Base-by-base conservation (phyloP, 2,888 invertebrate genomes). In the Myopa testacea region DNA sequence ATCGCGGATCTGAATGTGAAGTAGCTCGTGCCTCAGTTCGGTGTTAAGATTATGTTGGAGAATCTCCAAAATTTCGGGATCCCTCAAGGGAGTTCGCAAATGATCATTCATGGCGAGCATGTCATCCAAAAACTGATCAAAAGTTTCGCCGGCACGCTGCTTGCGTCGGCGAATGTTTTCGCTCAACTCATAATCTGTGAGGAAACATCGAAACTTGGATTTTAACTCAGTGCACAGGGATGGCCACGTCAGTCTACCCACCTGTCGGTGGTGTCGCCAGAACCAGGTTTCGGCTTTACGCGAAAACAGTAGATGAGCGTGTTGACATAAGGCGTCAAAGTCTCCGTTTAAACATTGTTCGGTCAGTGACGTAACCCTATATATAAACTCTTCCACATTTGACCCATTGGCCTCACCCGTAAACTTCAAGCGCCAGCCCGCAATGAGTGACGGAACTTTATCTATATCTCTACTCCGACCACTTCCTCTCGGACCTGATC, bases 151-250 rank as follows among this genome's bases (percentile, higher is more conserved):
- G 7, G 7, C 3, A 60, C 38, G 60, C 34, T 77, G 77, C 38
- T 73, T 73, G 34, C 77, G 40, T 26, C 58, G 38, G n/a, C 77
- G 77, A 16, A 77, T 77, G n/a, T 37, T 34, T 40, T 77, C 73
- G 12, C 7, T 65, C 26, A 75, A 40, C 12, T 75, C 75, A 4
- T 38, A 65, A 52, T 75, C 75, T 10, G 75, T 75, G 14, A 34
- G 19, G 45, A 26, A 60, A 10, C 63, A 45, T 65, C 63, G 19
- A 67, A 65, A 65, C 4, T 75, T 58, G 14, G 45, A n/a, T 5
- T 58, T 7, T 8, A 75, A 55, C 14, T 58, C 52, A 3, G 19
- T 52, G 34, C 75, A 52, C 8, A 75, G 34, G 26, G 38, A 37
- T 14, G 14, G 10, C 75, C 75, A 75, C 6, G 52, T 34, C 26